A percentile compares a stretch with the other conserved stretches of the same genome.
Evolutionary conservation across 2,797 vertebrate species (phyloP).

Genomic region (Megalops cyprinoides): DNA sequence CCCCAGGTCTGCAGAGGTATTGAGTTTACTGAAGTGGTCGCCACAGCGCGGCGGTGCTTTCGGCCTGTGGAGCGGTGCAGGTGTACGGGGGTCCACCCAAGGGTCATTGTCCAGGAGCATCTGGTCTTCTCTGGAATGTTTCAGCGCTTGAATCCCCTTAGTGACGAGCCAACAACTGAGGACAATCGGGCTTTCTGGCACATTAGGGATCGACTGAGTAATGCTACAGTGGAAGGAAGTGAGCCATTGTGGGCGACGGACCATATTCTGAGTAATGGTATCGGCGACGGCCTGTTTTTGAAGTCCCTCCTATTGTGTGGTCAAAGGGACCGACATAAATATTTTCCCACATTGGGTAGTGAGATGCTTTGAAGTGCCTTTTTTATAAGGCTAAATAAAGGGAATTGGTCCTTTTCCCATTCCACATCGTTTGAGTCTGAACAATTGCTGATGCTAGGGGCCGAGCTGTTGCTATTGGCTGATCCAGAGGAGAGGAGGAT

Average conservation of each 20-base stretch:
- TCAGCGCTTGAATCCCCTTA: slow-evolving; percentile 56
- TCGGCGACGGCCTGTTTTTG: slow-evolving; percentile 37
- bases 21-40: not conserved
- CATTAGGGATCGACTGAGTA: slow-evolving; percentile 7
- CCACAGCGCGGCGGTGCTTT: not conserved
- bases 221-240: slow-evolving; percentile 40
- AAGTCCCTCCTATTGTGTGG: slow-evolving; percentile 47
- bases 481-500: slow-evolving; percentile 8
- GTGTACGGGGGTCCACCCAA: slow-evolving; percentile 33
- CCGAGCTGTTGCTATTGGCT: not conserved
- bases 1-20: not conserved
- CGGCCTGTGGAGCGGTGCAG: slow-evolving; percentile 9
- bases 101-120: slow-evolving; percentile 40
- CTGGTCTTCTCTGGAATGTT: slow-evolving; percentile 45
- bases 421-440: slow-evolving; percentile 10
- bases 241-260: slow-evolving; percentile 35
- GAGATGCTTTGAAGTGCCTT: slow-evolving; percentile 35
- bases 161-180: slow-evolving; percentile 59
- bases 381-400: not conserved
- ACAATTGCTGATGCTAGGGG: not conserved
- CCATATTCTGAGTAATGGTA: slow-evolving; percentile 37
- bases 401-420: slow-evolving; percentile 22
- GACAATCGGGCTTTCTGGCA: slow-evolving; percentile 56
- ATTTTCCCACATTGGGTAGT: slow-evolving; percentile 41
- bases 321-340: slow-evolving; percentile 37